phyloP scores from a whole-genome alignment of 2,113 vertebrate genomes.

The Pampusana beccarii region DNA sequence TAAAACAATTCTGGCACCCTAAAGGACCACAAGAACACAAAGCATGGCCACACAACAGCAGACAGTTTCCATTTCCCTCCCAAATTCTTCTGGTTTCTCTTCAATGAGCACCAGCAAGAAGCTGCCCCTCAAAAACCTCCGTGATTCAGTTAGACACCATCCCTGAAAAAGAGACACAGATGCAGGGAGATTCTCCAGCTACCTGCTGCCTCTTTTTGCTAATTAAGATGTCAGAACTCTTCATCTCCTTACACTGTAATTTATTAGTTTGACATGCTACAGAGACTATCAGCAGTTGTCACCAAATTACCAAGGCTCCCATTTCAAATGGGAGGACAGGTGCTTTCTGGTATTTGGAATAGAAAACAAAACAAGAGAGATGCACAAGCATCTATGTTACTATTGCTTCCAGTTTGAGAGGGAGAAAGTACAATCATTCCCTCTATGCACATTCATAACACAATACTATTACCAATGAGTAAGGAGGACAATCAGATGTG shows the following conservation, averaged over 20 bases:
- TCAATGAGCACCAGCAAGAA: neutral
- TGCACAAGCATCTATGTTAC: neutral
- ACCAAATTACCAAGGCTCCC: slow-evolving; percentile 10
- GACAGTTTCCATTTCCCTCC: neutral
- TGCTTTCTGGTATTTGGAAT: neutral
- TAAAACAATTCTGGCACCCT: neutral
- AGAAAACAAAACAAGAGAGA: neutral
- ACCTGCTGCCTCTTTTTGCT: neutral
- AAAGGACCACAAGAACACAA: neutral
- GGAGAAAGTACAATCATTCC: neutral
- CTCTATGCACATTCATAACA: neutral
- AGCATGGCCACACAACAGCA: neutral
- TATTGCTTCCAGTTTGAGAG: neutral
- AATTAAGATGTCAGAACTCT: slow-evolving; percentile 51
- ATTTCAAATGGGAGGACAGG: slow-evolving; percentile 30
- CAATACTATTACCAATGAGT: neutral
- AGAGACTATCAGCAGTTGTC: slow-evolving; percentile 31
- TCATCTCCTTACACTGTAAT: slow-evolving; percentile 18
- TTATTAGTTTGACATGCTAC: slow-evolving; percentile 31
- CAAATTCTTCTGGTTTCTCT: neutral
- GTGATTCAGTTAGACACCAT: neutral
- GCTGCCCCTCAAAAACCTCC: neutral
- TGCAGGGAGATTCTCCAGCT: neutral
- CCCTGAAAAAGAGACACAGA: neutral
- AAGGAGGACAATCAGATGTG: neutral